A percentile compares a stretch with the other conserved stretches of the same genome.
These are phyloP conservation scores for Sphaeramia orbicularis DNA, from an alignment of 2,797 vertebrate species.

Conservation along the genomic window DNA sequence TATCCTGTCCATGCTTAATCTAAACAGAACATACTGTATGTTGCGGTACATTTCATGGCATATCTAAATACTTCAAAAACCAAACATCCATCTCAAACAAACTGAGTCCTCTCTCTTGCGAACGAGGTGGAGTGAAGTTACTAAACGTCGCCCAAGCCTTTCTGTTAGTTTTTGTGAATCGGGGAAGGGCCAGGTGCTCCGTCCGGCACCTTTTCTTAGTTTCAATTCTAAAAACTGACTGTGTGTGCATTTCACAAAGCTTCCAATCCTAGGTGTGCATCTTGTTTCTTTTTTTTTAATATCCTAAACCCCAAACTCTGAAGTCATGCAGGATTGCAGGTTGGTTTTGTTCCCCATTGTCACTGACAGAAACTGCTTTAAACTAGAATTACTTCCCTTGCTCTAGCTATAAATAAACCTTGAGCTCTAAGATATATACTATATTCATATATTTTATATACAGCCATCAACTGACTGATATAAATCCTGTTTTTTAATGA, in stretches of 20 bases:
- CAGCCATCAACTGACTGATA: conserved; percentile 86
- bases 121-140: conserved; percentile 55
- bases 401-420: conserved; percentile 90
- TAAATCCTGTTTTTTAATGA: conserved; percentile 86
- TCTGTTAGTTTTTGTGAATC: conserved; percentile 55
- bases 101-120: conserved; percentile 43
- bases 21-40: conserved; percentile 19
- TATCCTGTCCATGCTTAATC: conserved; percentile 21
- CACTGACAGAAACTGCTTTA: conserved; percentile 86
- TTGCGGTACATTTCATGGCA: conserved; percentile 39
- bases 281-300: conserved; percentile 52
- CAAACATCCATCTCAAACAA: conserved; percentile 34
- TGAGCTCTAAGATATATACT: conserved; percentile 91
- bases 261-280: conserved; percentile 70
- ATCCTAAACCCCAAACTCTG: conserved; percentile 72
- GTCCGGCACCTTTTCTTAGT: conserved; percentile 54
- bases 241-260: conserved; percentile 69
- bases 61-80: conserved; percentile 45
- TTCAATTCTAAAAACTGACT: conserved; percentile 55
- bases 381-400: conserved; percentile 86
- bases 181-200: conserved; percentile 41
- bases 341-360: conserved; percentile 83
- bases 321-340: conserved; percentile 87
- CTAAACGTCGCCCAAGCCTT: conserved; percentile 47
- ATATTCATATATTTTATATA: conserved; percentile 89